These are phyloP conservation scores for Dynastes tityus DNA, from an alignment of 2,888 invertebrate genomes.

Conservation along the genomic window DNA sequence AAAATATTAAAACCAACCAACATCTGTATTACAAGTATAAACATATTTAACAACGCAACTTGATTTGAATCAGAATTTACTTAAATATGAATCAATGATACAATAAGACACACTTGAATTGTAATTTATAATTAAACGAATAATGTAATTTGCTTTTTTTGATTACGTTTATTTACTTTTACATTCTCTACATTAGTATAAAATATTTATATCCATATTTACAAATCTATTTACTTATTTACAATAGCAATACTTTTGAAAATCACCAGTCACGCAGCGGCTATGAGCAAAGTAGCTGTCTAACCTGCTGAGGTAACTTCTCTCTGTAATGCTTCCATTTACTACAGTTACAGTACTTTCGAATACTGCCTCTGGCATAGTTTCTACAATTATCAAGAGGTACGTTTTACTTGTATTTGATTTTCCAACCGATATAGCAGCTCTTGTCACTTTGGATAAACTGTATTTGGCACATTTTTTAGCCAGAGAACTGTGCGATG, in stretches of 20 bases:
- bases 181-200: too few species aligned
- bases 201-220: not conserved
- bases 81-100: too few species aligned
- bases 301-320: slow-evolving; percentile 77
- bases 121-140: too few species aligned
- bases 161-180: too few species aligned
- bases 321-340: slow-evolving; percentile 66
- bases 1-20: too few species aligned
- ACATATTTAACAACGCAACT: too few species aligned
- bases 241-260: slow-evolving; percentile 77
- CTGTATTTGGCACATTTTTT: slow-evolving; percentile 63
- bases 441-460: slow-evolving; percentile 61
- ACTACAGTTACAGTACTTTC: slow-evolving; percentile 78
- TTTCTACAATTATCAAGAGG: slow-evolving; percentile 79
- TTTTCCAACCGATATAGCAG: slow-evolving; percentile 59
- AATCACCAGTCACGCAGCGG: slow-evolving; percentile 72
- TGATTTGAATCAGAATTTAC: too few species aligned
- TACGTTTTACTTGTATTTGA: slow-evolving; percentile 66
- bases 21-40: too few species aligned
- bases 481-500: slow-evolving; percentile 25
- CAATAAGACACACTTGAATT: too few species aligned
- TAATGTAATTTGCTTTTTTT: too few species aligned
- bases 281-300: slow-evolving; percentile 73
- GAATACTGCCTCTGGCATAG: slow-evolving; percentile 79
- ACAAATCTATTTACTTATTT: slow-evolving; percentile 31